Percentiles rank a stretch among this genome's conserved stretches.
Evolutionary conservation across 1,140 invertebrate genomes (phyloP).

Genomic region (Parapsyche elsis): DNA sequence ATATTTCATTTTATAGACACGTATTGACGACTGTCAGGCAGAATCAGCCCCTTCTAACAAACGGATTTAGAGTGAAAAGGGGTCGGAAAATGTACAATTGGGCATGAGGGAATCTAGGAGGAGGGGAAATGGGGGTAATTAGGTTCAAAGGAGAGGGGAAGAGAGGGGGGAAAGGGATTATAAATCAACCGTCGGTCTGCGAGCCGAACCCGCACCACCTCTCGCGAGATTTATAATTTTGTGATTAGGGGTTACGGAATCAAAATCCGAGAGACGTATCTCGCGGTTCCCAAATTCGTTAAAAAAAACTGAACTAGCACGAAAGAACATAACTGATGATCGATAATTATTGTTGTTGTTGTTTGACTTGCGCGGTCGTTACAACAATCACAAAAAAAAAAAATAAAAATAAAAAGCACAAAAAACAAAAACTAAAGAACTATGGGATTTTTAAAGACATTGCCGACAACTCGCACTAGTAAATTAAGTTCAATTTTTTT

Average conservation of each 20-base stretch:
- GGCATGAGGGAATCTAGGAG: no score
- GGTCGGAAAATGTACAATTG: not conserved
- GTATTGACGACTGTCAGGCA: no score
- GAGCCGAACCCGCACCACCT: slow-evolving; percentile 31
- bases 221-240: slow-evolving; percentile 42
- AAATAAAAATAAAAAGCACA: no score
- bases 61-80: not conserved
- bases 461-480: no score
- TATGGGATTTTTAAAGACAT: no score
- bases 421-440: no score
- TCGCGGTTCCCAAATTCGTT: not conserved
- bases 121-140: slow-evolving; percentile 18
- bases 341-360: slow-evolving; percentile 36
- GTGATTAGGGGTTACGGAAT: slow-evolving; percentile 40
- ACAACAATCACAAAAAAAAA: no score
- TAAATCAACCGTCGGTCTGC: slow-evolving; percentile 32
- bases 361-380: slow-evolving; percentile 25
- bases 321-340: slow-evolving; percentile 29
- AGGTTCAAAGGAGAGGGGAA: not conserved
- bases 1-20: no score
- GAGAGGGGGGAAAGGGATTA: not conserved
- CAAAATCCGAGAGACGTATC: slow-evolving; percentile 27
- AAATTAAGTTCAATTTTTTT: no score
- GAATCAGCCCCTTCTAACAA: no score
- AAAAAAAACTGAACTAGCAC: slow-evolving; percentile 6